Base-by-base conservation (phyloP, 2,888 invertebrate species). In the Temnothorax rugatulus region DNA sequence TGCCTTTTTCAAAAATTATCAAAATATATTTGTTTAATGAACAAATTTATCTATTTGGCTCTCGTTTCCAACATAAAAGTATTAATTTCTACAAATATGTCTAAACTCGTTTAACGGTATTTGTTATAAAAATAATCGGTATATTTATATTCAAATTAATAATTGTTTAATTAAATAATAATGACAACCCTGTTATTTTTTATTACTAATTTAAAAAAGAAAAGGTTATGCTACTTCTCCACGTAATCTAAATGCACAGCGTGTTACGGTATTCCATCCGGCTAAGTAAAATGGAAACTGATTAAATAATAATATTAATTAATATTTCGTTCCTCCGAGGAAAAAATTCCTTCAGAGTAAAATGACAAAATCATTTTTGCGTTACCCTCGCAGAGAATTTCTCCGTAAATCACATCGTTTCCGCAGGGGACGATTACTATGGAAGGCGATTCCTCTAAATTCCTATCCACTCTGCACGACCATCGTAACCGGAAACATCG, bases 241-340 rank as follows among this genome's bases (percentile, higher is more conserved):
- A 1, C 41, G 9, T 38, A 52, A 50, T 76, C 15, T 61, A 75
- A 52, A 64, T 76, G 18, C 25, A 52, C 18, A 25, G 5, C 18
- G 4, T 41, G 9, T 52, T 54, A 41, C 5, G 13, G 7, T 44
- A n/a, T 38, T 64, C 8, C 41, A 50, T 29, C 18, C 4, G 18
- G 21, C 13, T 25, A 47, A 13, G 29, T 75, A 76, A 57, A 57
- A 18, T 11, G n/a, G 15, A 47, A 50, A 52, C 13, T 63, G 13
- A 76, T 64, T 76, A 66, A 76, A 75, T 13, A 41, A 50, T 73
- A 64, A 75, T 64, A 41, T 77, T 38, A 66, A 18, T 64, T 66
- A 52, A n/a, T 9, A 41, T 54, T 54, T 77, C 3, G 34, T 50
- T 34, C 21, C n/a, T 34, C 4, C n/a, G 11, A n/a, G 25, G 25